Base-by-base conservation (phyloP, 2,888 invertebrate species). In the Rugalucina vietnamica region DNA sequence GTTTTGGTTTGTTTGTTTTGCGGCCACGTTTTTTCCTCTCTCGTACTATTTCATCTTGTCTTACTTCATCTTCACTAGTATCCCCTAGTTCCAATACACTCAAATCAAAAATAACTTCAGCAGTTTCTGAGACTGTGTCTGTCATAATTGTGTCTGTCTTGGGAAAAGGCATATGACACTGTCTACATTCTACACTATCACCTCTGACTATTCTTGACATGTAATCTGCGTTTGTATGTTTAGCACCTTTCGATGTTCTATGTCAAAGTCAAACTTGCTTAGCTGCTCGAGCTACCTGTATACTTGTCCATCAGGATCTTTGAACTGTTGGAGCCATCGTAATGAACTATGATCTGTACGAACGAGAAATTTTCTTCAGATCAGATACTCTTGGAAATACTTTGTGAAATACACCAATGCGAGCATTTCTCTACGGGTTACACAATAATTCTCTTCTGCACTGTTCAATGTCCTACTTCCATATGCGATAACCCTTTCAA, bases 331-430 rank as follows among this genome's bases (percentile, higher is more conserved):
- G 14, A 88, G 34, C 89, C 89, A 88, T 21, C 39, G 36, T 1
- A 88, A 76, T 4, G 88, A 85, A 0, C 71, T 54, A 75, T 90
- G 87, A 60, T 89, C 90, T 18, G 90, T 88, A 24, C 88, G 24
- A 2, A 89, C 34, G 0, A 81, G 49, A 69, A 88, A 86, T 12
- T 76, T 36, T 34, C 75, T 81, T 10, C 88, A 86, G 8, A 84
- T 74, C 43, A 90, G 72, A 65, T 90, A 90, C 8, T 81, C 80
- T 14, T 86, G 75, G 54, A 86, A 91, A 29, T 89, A 75, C 49
- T 84, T 87, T 12, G 89, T 79, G 39, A 89, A 89, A 54, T 75
- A 76, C n/a, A 89, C 81, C 1, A 89, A 79, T 0, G 89, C 83
- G 14, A 90, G 54, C 76, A 88, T 81, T 60, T 90, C 88, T 43